Conservation (phyloP, 2,888 invertebrate genomes). For the Muschampia plurimacula region DNA sequence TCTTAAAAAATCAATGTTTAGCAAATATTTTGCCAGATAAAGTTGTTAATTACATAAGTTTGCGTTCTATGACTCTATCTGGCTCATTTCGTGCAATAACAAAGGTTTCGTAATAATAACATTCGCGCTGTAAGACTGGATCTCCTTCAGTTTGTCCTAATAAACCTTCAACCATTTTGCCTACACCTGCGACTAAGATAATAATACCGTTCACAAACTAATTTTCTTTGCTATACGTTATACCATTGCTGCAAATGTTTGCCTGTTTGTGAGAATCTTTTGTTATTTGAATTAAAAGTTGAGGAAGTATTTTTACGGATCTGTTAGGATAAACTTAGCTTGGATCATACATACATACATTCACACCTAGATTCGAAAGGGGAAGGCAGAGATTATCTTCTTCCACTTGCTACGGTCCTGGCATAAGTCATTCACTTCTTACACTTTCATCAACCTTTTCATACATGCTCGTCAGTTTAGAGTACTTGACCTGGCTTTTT, state of each 20-base stretch:
- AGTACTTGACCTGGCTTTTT: no score
- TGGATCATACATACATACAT: no score
- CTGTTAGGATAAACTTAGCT: no score
- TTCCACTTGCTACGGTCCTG: no score
- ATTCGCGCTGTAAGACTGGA: conserved; percentile 32
- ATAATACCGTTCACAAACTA: conserved; percentile 27
- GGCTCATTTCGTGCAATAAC: conserved; percentile 22
- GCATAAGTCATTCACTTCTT: no score
- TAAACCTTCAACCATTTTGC: conserved; percentile 33
- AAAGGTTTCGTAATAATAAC: conserved; percentile 38
- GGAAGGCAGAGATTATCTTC: no score
- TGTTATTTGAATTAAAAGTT: neutral
- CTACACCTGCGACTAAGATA: conserved; percentile 28
- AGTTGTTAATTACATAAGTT: neutral
- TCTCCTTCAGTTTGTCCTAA: conserved; percentile 33
- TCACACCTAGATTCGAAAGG: no score
- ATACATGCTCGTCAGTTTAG: no score
- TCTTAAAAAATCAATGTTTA: neutral
- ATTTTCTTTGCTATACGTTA: conserved; percentile 14
- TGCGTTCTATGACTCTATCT: conserved; percentile 5
- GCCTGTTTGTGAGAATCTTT: neutral
- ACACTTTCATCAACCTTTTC: no score
- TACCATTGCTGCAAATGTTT: neutral
- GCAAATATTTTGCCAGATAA: neutral
- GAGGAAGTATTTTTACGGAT: no score